Evolutionary conservation across 2,113 vertebrate genomes (phyloP).

Genomic region (Odobenus rosmarus): DNA sequence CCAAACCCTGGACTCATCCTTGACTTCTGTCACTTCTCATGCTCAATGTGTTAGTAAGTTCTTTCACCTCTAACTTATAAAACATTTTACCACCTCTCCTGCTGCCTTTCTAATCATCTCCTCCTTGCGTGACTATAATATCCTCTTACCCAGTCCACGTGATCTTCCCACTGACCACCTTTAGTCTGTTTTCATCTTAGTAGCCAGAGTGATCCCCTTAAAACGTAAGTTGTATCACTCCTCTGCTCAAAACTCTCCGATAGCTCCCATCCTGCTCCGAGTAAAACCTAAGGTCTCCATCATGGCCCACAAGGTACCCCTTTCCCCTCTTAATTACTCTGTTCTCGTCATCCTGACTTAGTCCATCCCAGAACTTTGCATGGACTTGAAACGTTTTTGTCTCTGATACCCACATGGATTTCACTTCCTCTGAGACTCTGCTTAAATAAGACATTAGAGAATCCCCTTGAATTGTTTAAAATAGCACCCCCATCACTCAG

Average conservation of each 20-base stretch:
- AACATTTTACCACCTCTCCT: background rate
- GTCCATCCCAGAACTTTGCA: background rate
- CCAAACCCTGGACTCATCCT: background rate
- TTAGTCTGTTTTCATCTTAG: background rate
- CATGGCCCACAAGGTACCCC: background rate
- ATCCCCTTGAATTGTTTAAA: background rate
- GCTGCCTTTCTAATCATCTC: background rate
- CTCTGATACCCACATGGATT: background rate
- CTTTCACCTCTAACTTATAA: background rate
- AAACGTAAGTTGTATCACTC: background rate
- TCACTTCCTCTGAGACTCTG: background rate
- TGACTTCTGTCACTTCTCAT: background rate
- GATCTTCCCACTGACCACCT: background rate
- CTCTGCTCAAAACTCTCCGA: background rate
- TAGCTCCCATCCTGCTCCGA: background rate
- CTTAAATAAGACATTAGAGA: background rate
- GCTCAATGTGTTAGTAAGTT: background rate
- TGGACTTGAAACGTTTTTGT: background rate
- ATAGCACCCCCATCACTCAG: background rate
- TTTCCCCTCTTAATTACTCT: background rate
- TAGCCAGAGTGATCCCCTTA: background rate
- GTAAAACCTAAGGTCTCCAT: background rate
- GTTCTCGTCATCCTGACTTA: background rate
- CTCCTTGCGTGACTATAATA: background rate
- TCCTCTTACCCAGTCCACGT: background rate